Percentiles rank a stretch among this genome's conserved stretches.
phyloP scores from a whole-genome alignment of 2,113 vertebrate genomes.

The Mastomys natalensis region DNA sequence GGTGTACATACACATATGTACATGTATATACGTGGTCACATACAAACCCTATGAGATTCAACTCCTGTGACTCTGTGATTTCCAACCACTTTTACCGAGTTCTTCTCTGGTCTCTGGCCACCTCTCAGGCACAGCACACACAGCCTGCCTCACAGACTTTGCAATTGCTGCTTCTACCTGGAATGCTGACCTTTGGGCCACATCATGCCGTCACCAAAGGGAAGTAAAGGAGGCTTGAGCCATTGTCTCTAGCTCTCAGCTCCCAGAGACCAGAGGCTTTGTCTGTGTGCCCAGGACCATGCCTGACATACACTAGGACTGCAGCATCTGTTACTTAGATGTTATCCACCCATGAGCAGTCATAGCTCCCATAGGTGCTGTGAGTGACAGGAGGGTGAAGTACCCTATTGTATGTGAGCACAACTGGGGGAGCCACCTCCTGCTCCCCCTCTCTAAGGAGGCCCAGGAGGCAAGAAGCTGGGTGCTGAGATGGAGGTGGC shows the following conservation, averaged over 20 bases:
- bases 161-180: background rate
- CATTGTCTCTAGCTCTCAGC: background rate
- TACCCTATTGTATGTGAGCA: background rate
- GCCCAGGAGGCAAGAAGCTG: background rate
- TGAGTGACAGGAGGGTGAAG: background rate
- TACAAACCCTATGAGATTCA: background rate
- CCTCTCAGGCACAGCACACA: background rate
- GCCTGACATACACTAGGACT: background rate
- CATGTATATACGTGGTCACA: too few species aligned
- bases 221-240: background rate
- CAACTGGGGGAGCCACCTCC: too few species aligned
- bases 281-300: background rate
- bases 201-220: background rate
- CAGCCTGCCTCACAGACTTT: background rate
- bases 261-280: background rate
- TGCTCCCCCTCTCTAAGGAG: background rate
- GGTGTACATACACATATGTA: background rate
- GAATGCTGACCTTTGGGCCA: background rate
- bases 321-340: background rate
- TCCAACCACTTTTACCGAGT: background rate
- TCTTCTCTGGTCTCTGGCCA: background rate
- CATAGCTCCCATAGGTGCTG: background rate
- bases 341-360: background rate
- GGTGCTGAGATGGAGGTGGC: background rate
- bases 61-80: background rate